Evolutionary conservation across 2,888 invertebrate genomes (phyloP), one percentile per base, ranked within the genome.

Genomic region (Drosophila borealis): DNA sequence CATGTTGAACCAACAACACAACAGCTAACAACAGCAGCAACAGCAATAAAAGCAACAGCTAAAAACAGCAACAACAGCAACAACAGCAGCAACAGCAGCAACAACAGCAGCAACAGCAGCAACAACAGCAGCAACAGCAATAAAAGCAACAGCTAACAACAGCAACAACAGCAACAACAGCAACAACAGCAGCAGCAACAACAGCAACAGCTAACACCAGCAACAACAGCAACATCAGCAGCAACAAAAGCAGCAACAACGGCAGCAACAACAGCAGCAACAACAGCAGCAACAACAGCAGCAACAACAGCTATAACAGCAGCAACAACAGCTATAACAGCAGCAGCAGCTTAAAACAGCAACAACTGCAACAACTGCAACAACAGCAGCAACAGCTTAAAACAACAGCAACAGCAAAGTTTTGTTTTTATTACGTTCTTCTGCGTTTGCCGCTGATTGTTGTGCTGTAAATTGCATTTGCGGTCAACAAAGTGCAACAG

Each of bases 381-480:
- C 42, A 53, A 19, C 17, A 51, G 19, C 48, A 51, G 21, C 29
- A 73, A 17, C 17, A 17, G 42, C 36, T n/a, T n/a, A n/a, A n/a
- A 8, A 10, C 41, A 49, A 39, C 55, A 34, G 21, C 6, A 55
- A 21, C 42, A 11, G 37, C 10, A 34, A 50, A 25, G 39, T 74
- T 70, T 60, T 70, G 46, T 68, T 87, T 84, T 71, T 86, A 82
- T 82, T 82, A 70, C 67, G 70, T 88, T 74, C 55, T 70, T 77
- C 62, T 81, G 81, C 78, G 74, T 77, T 78, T 70, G 62, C 80
- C 76, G 69, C 77, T 76, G 89, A 84, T 87, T 88, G 83, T 87
- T 82, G 70, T 73, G 71, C 77, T 85, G 81, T 90, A 82, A 89
- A 88, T 89, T 88, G 90, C 90, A 87, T 89, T 88, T 89, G 89